Percentiles rank a stretch among this genome's conserved stretches.
These are phyloP conservation scores for Leiothrix lutea DNA, from an alignment of 2,113 vertebrate species.

Conservation along the genomic window DNA sequence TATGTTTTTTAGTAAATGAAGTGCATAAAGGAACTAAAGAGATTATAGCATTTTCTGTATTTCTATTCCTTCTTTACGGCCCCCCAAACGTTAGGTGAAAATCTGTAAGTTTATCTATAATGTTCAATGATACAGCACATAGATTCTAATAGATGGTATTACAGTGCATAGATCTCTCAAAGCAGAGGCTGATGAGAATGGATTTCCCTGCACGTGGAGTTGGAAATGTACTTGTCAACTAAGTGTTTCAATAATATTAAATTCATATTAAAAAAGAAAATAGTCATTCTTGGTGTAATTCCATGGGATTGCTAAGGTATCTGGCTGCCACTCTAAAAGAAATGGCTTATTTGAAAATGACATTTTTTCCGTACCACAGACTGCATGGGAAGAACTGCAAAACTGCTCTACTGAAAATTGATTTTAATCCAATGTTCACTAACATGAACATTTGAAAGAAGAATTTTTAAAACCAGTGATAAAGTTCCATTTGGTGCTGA, in stretches of 20 bases:
- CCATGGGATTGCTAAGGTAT: not conserved
- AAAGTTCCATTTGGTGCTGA: not conserved
- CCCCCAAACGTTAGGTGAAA: constrained; percentile 60
- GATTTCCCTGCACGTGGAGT: constrained; percentile 26
- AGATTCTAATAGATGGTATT: constrained; percentile 67
- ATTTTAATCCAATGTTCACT: not conserved
- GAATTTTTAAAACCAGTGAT: not conserved
- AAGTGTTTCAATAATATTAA: constrained; percentile 57
- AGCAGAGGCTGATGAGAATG: constrained; percentile 63
- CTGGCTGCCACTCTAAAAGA: not conserved
- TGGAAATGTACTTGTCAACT: constrained; percentile 45
- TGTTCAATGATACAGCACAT: constrained; percentile 73
- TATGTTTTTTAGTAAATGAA: constrained; percentile 73
- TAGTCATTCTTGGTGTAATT: not conserved
- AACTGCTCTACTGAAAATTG: not conserved
- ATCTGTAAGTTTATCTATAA: constrained; percentile 72
- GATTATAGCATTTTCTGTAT: constrained; percentile 61
- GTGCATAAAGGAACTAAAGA: constrained; percentile 65
- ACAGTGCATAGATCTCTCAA: constrained; percentile 51
- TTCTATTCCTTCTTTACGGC: constrained; percentile 67
- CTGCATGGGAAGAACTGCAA: not conserved
- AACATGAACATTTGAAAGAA: not conserved
- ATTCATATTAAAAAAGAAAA: constrained; percentile 48
- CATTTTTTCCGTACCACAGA: not conserved
- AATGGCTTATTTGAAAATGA: not conserved